Evolutionary conservation across 2,888 invertebrate species (phyloP).

Genomic region (Hoplodrina blanda): DNA sequence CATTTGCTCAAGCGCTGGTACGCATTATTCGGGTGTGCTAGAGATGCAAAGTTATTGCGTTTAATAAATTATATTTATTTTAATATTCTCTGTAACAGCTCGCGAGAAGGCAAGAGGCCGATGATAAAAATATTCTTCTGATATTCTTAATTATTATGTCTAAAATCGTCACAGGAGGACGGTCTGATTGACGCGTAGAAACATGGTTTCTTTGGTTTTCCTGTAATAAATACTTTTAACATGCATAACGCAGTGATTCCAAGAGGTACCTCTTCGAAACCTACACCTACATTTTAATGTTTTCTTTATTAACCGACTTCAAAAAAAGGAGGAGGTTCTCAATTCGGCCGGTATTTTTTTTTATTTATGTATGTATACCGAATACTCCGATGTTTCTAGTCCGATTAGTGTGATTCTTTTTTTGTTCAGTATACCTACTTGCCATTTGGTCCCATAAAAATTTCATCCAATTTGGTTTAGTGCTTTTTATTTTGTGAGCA

Average conservation of each 20-base stretch:
- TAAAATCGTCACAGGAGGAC: not conserved
- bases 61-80: not conserved
- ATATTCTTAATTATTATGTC: slow-evolving; percentile 2
- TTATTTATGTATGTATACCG: too few species aligned
- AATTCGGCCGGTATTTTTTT: too few species aligned
- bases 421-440: too few species aligned
- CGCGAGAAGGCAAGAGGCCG: not conserved
- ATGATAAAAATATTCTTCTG: not conserved
- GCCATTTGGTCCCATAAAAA: too few species aligned
- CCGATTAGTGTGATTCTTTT: too few species aligned
- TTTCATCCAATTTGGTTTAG: too few species aligned
- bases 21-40: too few species aligned
- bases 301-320: not conserved
- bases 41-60: not conserved
- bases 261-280: not conserved
- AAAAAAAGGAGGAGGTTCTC: too few species aligned
- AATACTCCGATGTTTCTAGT: too few species aligned
- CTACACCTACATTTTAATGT: not conserved
- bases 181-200: not conserved
- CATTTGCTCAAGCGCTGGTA: not conserved
- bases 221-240: slow-evolving; percentile 6
- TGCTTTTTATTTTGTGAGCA: too few species aligned
- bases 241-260: not conserved
- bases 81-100: not conserved
- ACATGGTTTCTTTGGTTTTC: slow-evolving; percentile 5